Percentiles rank a stretch among this genome's conserved stretches.
These are phyloP conservation scores for Lagorchestes hirsutus DNA, from an alignment of 2,797 vertebrate species.

Conservation along the genomic window DNA sequence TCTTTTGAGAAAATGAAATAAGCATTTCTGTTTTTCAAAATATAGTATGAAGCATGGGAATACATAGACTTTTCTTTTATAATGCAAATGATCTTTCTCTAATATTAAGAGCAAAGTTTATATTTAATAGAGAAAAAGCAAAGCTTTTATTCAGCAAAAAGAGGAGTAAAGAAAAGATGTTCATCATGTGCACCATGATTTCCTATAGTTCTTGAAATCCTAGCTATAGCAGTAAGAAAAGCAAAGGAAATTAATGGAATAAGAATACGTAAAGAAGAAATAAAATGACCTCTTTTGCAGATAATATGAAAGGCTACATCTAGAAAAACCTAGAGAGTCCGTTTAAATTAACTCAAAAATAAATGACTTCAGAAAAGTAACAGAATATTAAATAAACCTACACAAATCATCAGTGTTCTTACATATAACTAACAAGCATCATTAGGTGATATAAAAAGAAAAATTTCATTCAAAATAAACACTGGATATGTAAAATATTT, in stretches of 20 bases:
- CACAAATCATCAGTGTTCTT: neutral
- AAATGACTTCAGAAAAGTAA: neutral
- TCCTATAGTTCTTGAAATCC: neutral
- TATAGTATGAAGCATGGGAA: neutral
- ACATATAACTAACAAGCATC: neutral
- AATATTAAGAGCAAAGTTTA: neutral
- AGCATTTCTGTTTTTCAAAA: neutral
- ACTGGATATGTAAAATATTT: neutral
- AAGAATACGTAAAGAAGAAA: neutral
- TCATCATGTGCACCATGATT: neutral
- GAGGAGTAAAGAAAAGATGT: neutral
- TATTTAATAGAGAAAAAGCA: neutral
- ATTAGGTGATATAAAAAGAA: neutral
- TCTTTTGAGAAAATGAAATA: neutral
- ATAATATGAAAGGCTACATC: neutral
- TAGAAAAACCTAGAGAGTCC: neutral
- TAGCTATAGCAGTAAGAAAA: neutral
- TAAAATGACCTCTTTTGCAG: neutral
- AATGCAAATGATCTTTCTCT: neutral
- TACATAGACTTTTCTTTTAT: neutral
- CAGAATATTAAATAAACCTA: neutral
- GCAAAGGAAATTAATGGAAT: neutral
- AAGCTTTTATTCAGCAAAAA: neutral
- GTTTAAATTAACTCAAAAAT: neutral
- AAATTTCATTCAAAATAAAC: neutral